These are phyloP conservation scores for Fratercula arctica DNA, from an alignment of 2,797 vertebrate genomes.

Conservation along the genomic window DNA sequence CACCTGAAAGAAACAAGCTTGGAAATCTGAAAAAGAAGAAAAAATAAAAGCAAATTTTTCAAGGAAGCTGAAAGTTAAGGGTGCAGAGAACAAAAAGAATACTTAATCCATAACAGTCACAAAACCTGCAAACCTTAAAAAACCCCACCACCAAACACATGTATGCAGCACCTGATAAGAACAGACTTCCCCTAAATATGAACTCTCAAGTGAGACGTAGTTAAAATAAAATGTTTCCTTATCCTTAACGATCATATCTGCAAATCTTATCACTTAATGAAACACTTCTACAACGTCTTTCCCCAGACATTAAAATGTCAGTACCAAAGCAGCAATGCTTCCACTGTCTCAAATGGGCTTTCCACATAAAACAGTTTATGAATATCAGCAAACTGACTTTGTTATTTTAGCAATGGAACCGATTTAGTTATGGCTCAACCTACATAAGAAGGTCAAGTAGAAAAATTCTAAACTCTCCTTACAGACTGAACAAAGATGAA, in stretches of 20 bases:
- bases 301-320: neutral
- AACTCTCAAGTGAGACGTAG: neutral
- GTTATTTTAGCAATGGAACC: neutral
- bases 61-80: neutral
- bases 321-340: neutral
- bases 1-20: neutral
- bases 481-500: neutral
- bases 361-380: neutral
- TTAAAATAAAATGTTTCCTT: neutral
- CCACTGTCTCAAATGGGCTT: neutral
- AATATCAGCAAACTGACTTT: neutral
- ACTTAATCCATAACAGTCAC: neutral
- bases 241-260: neutral
- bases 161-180: neutral
- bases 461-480: neutral
- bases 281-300: neutral
- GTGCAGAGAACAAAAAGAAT: neutral
- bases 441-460: neutral
- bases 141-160: neutral
- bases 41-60: neutral
- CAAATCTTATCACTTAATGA: neutral
- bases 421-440: neutral
- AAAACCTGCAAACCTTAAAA: neutral
- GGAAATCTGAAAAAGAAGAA: neutral
- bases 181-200: neutral